Conservation (phyloP, 2,113 vertebrate species). For the Chinchilla lanigera region DNA sequence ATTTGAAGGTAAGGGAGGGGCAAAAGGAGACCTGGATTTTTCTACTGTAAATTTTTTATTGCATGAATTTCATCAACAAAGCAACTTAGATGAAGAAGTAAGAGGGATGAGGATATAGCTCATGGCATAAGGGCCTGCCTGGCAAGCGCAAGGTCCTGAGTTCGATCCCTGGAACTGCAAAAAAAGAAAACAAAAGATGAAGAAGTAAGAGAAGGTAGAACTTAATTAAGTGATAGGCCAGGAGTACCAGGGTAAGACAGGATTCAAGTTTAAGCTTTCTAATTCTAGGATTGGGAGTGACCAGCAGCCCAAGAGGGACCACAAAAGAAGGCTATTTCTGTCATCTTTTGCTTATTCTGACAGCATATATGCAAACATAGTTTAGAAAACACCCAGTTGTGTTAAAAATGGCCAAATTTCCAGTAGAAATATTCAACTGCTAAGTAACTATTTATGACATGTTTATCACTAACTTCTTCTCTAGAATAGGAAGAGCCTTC, state of each 20-base stretch:
- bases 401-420: not conserved
- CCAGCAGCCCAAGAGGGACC: not conserved
- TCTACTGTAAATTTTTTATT: not conserved
- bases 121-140: too few relatives aligned
- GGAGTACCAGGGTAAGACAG: not conserved
- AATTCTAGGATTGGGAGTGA: not conserved
- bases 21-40: not conserved
- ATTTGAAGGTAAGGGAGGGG: not conserved
- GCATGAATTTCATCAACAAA: slow-evolving; percentile 17
- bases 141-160: too few relatives aligned
- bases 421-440: not conserved
- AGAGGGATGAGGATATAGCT: too few relatives aligned
- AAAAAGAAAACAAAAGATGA: too few relatives aligned
- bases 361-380: not conserved
- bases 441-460: not conserved
- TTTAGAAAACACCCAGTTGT: not conserved
- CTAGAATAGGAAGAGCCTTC: not conserved
- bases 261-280: not conserved
- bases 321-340: not conserved
- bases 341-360: not conserved
- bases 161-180: too few relatives aligned
- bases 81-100: not conserved
- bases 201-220: not conserved
- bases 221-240: not conserved
- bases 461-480: not conserved